These are phyloP conservation scores for Lophotis ruficrista DNA, from an alignment of 2,113 vertebrate species.

Conservation along the genomic window DNA sequence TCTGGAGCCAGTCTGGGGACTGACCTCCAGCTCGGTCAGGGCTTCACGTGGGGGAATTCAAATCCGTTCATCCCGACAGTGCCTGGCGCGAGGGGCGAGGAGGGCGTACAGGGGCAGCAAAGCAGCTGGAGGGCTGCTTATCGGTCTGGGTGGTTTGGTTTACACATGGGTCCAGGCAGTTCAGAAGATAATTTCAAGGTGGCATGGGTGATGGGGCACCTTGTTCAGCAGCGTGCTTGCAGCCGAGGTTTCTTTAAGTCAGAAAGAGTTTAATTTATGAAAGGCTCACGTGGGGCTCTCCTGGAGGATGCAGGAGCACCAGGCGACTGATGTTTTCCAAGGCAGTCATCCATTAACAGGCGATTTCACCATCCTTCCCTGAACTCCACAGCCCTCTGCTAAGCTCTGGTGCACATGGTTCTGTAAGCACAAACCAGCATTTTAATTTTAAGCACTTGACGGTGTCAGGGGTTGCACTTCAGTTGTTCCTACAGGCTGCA, in stretches of 20 bases:
- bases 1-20: not conserved
- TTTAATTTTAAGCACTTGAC: conserved; percentile 18
- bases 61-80: not conserved
- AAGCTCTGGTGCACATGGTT: conserved; percentile 26
- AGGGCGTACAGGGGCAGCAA: fast-evolving
- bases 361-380: conserved; percentile 17
- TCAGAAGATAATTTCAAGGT: not conserved
- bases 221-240: not conserved
- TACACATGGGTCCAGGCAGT: not conserved
- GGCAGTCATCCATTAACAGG: conserved; percentile 26
- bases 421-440: conserved; percentile 46
- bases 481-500: not conserved
- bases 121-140: not conserved
- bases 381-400: conserved; percentile 33
- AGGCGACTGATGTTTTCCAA: conserved; percentile 18
- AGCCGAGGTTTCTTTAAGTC: not conserved
- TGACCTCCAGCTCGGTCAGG: not conserved
- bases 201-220: not conserved
- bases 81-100: not conserved
- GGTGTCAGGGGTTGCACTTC: not conserved
- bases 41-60: not conserved
- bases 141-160: not conserved
- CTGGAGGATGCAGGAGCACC: not conserved
- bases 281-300: not conserved
- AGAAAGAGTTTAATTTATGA: conserved; percentile 6